Evolutionary conservation across 2,888 invertebrate genomes (phyloP).

Genomic region (Erebia palarica): DNA sequence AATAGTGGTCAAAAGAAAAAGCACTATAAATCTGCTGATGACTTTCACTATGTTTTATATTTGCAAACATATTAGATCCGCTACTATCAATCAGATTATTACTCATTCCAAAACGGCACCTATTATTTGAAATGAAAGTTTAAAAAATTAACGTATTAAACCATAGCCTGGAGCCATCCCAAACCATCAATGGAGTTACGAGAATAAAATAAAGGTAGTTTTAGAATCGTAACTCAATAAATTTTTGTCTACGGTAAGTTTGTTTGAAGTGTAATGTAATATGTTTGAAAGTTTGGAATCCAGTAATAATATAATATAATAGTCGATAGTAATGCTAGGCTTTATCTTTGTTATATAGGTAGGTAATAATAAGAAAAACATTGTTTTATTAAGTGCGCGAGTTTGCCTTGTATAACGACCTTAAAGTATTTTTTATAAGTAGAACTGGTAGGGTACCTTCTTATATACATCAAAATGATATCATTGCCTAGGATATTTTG

Average conservation of each 20-base stretch:
- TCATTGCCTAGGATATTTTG: too few relatives aligned
- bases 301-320: too few relatives aligned
- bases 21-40: neutral
- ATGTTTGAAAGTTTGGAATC: too few relatives aligned
- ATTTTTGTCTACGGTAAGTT: neutral
- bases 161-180: conserved; percentile 43
- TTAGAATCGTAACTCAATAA: conserved; percentile 11
- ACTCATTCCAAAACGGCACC: conserved; percentile 39
- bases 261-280: neutral
- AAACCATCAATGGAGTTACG: conserved; percentile 43
- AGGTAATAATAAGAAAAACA: too few relatives aligned
- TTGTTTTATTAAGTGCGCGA: too few relatives aligned
- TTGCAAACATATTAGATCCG: neutral
- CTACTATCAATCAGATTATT: conserved; percentile 34
- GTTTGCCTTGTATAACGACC: too few relatives aligned
- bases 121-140: conserved; percentile 43
- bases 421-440: too few relatives aligned
- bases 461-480: too few relatives aligned
- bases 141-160: conserved; percentile 45
- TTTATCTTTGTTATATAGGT: too few relatives aligned
- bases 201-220: conserved; percentile 29
- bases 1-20: neutral
- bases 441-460: too few relatives aligned
- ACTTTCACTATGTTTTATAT: conserved; percentile 3
- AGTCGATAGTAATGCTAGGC: too few relatives aligned